phyloP scores from a whole-genome alignment of 2,113 vertebrate genomes.

The Dasypus novemcinctus region DNA sequence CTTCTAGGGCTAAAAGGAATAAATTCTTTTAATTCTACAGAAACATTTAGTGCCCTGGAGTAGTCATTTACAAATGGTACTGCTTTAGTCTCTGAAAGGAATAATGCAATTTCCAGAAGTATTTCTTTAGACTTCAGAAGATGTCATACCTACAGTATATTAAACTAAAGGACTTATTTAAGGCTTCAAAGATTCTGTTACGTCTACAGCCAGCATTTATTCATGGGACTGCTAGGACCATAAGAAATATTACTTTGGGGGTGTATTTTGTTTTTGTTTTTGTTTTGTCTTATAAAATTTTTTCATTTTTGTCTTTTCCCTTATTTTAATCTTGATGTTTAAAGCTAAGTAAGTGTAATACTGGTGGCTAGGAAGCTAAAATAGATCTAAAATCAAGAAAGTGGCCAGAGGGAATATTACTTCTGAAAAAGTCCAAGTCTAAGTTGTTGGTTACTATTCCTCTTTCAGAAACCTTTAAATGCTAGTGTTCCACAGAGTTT shows the following conservation, averaged over 20 bases:
- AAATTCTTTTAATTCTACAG: background rate
- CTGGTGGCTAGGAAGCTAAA: background rate
- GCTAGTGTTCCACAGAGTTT: background rate
- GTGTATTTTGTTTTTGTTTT: slow-evolving; percentile 43
- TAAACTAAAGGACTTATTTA: background rate
- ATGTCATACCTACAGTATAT: background rate
- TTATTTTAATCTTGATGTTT: slow-evolving; percentile 24
- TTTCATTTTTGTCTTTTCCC: background rate
- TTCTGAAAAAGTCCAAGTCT: background rate
- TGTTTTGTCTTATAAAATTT: background rate
- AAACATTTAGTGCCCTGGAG: background rate
- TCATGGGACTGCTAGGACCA: background rate
- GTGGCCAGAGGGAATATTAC: background rate
- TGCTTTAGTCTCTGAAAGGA: background rate
- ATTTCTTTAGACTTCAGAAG: background rate
- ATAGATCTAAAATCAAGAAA: slow-evolving; percentile 15
- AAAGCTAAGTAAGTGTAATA: background rate
- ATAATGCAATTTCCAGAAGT: background rate
- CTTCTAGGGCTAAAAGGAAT: background rate
- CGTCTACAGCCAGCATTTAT: background rate
- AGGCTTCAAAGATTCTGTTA: background rate
- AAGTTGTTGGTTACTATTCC: background rate
- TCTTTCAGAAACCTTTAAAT: background rate
- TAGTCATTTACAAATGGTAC: background rate
- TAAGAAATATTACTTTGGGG: background rate